These are phyloP conservation scores for Drosophila percnosoma DNA, from an alignment of 2,888 invertebrate genomes.

Conservation along the genomic window DNA sequence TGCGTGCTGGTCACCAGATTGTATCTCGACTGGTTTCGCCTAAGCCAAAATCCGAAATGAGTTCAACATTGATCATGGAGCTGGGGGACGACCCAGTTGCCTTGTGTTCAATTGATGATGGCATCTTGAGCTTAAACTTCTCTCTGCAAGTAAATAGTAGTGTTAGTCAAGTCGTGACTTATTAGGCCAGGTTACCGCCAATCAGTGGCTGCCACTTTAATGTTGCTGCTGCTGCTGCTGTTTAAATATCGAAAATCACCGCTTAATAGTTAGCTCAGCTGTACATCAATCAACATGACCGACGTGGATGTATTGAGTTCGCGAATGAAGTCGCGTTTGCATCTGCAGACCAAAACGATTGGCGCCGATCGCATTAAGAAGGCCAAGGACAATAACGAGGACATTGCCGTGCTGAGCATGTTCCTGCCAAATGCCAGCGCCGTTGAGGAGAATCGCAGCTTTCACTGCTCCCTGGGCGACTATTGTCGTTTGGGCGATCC, in stretches of 20 bases:
- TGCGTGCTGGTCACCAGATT: constrained; percentile 27
- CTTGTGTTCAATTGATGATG: constrained; percentile 31
- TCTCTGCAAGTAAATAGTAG: constrained; percentile 2
- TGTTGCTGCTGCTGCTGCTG: constrained; percentile 19
- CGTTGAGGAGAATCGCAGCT: constrained; percentile 89
- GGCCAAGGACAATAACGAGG: constrained; percentile 93
- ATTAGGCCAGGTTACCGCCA: constrained; percentile 39
- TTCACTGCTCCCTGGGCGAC: constrained; percentile 91
- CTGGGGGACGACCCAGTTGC: constrained; percentile 59
- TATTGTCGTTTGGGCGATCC: constrained; percentile 92
- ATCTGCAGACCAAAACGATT: constrained; percentile 91
- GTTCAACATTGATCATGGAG: constrained; percentile 37
- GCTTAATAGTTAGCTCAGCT: constrained; percentile 8
- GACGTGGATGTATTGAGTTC: constrained; percentile 92
- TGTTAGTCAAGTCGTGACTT: constrained; percentile 59
- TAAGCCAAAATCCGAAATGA: constrained; percentile 6
- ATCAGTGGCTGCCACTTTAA: constrained; percentile 7
- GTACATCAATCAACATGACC: constrained; percentile 80
- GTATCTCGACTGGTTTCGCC: constrained; percentile 40
- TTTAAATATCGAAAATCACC: constrained; percentile 15
- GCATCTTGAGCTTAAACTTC: constrained; percentile 23
- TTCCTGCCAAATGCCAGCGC: constrained; percentile 89
- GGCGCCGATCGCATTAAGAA: constrained; percentile 92
- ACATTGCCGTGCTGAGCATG: constrained; percentile 94
- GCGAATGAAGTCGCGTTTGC: constrained; percentile 90